phyloP scores from a whole-genome alignment of 1,140 invertebrate species.

The Tetramorium parvispinum region DNA sequence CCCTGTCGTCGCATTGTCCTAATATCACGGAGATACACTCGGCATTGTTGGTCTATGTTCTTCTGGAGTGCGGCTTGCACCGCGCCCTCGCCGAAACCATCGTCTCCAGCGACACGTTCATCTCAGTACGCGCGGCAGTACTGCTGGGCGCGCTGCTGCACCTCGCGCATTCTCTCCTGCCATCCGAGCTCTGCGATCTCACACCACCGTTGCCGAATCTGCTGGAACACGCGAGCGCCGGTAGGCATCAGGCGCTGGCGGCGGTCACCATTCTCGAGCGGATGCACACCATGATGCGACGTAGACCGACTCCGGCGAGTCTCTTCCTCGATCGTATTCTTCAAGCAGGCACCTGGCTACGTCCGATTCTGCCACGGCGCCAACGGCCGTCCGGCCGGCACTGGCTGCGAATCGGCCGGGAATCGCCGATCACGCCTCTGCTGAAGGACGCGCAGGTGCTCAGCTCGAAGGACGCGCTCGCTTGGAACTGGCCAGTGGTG shows the following conservation, averaged over 20 bases:
- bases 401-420: constrained; percentile 79
- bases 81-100: constrained; percentile 97
- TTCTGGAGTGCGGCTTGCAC: constrained; percentile 94
- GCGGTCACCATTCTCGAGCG: constrained; percentile 92
- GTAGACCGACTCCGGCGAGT: constrained; percentile 91
- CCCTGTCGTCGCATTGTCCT: constrained; percentile 92
- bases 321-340: constrained; percentile 94
- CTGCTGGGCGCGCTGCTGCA: constrained; percentile 95
- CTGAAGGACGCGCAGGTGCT: constrained; percentile 88
- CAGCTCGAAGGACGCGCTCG: constrained; percentile 85
- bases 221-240: constrained; percentile 91
- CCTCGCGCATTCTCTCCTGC: constrained; percentile 93
- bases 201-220: constrained; percentile 93
- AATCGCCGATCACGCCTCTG: constrained; percentile 81
- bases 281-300: constrained; percentile 92
- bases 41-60: constrained; percentile 94
- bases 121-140: constrained; percentile 96
- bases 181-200: constrained; percentile 93
- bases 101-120: constrained; percentile 93
- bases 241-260: constrained; percentile 91
- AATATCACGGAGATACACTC: constrained; percentile 97
- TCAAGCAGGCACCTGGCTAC: constrained; percentile 83
- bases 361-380: constrained; percentile 77
- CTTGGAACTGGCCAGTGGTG: constrained; percentile 90
- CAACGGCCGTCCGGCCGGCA: constrained; percentile 76